These are phyloP conservation scores for Agapornis roseicollis DNA, from an alignment of 2,113 vertebrate genomes.

Conservation along the genomic window DNA sequence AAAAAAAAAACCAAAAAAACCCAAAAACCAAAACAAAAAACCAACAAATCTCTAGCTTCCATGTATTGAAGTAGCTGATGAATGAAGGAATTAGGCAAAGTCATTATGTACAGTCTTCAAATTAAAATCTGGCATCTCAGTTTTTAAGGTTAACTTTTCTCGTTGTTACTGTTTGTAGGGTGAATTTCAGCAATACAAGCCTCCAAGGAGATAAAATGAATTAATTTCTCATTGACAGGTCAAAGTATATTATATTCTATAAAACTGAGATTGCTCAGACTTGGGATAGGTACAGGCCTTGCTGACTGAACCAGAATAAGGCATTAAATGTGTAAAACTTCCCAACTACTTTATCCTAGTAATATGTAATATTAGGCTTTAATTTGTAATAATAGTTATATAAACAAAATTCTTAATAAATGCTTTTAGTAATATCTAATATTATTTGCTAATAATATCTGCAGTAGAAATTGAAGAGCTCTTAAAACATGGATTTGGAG, in stretches of 20 bases:
- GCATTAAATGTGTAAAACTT: neutral
- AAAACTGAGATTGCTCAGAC: neutral
- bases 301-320: neutral
- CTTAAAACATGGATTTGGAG: neutral
- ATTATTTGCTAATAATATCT: neutral
- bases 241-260: neutral
- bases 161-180: neutral
- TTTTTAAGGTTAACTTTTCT: constrained; percentile 19
- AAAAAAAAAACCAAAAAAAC: no score
- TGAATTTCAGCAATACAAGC: neutral
- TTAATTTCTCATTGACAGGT: neutral
- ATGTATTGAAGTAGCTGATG: neutral
- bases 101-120: neutral
- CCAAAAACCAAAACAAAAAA: no score
- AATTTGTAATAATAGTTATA: neutral
- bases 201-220: neutral
- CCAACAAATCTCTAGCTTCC: neutral
- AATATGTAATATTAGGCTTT: neutral
- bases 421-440: neutral
- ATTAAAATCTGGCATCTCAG: neutral
- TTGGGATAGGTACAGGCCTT: neutral
- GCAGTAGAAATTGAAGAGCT: neutral
- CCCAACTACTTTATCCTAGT: neutral
- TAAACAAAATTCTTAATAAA: neutral
- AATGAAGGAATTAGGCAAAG: constrained; percentile 3